Conservation (phyloP, 2,113 vertebrate species). For the Caretta caretta region DNA sequence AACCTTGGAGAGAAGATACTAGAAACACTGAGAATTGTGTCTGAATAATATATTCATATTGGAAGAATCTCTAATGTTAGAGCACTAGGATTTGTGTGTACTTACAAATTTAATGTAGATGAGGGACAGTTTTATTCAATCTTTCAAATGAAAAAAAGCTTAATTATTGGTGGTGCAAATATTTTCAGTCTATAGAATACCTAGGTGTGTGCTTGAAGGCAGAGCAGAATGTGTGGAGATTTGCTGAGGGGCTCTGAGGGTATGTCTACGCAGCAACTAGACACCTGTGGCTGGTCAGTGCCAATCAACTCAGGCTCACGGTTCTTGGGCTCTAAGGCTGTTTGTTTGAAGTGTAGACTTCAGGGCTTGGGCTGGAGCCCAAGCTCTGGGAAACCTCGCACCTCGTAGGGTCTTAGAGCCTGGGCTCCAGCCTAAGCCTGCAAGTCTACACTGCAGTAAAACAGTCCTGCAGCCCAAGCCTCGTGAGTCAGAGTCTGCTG, state of each 20-base stretch:
- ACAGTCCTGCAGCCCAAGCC: too few species aligned
- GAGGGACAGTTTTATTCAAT: not conserved
- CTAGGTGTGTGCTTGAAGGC: not conserved
- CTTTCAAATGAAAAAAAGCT: not conserved
- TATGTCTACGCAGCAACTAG: not conserved
- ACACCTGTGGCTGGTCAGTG: not conserved
- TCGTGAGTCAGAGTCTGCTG: not conserved
- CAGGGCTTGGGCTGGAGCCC: too few species aligned
- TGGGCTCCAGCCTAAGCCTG: not conserved
- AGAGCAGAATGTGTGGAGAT: not conserved
- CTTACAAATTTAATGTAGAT: not conserved
- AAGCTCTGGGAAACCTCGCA: not conserved
- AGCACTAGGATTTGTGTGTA: not conserved
- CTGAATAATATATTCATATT: not conserved
- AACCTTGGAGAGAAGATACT: not conserved
- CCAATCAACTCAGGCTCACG: not conserved
- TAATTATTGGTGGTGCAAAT: not conserved
- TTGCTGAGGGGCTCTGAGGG: not conserved
- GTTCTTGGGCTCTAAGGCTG: not conserved
- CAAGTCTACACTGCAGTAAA: not conserved
- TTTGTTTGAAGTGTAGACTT: not conserved
- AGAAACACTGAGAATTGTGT: not conserved
- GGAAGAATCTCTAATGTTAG: not conserved
- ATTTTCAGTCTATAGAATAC: not conserved
- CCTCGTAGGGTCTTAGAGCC: not conserved